Evolutionary conservation across 1,140 invertebrate species (phyloP), one percentile per base, ranked within the genome.

Genomic region (Macrocentrus cingulum): DNA sequence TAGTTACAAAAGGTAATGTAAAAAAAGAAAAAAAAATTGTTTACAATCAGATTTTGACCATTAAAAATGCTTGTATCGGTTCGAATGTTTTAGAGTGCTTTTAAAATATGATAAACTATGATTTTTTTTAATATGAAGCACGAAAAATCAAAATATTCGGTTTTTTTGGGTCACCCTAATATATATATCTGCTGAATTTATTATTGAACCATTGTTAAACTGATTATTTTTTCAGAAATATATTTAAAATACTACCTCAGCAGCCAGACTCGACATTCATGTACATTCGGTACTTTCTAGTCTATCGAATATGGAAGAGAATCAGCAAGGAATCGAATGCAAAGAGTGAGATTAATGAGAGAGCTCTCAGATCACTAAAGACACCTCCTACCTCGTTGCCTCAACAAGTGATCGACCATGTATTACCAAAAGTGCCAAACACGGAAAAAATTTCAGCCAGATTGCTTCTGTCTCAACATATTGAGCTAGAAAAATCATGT

Each of bases 241-340:
- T 76, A 62, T 66, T 75, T 15, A 69, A 67, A 48, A 66, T 55
- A 49, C 67, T 76, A 60, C 67, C 67, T 11, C 22, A 54, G 8
- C 64, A 71, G 62, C 75, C 75, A 25, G 62, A 69, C 32, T 67
- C 64, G 44, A 66, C 66, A 44, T 55, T 63, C 9, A 74, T 77
- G 71, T 80, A 75, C 54, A 64, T 74, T 49, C 68, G 78, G 42
- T 79, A 74, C 23, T 64, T 80, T 59, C 66, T 80, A 3, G 66
- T 71, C 54, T 78, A 72, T 62, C 70, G 70, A 51, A 62, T 79
- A 6, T 79, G 74, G 76, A 78, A 69, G 57, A 74, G 71, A 58
- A 64, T 79, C 29, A 75, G 73, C 54, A 71, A 57, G 18, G 65
- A 71, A 52, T 25, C 53, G 25, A 61, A 61, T 19, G 66, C 68